A percentile compares a stretch with the other conserved stretches of the same genome.
Evolutionary conservation across 2,888 invertebrate species (phyloP).

Genomic region (Scaptodrosophila latifasciaeformis): DNA sequence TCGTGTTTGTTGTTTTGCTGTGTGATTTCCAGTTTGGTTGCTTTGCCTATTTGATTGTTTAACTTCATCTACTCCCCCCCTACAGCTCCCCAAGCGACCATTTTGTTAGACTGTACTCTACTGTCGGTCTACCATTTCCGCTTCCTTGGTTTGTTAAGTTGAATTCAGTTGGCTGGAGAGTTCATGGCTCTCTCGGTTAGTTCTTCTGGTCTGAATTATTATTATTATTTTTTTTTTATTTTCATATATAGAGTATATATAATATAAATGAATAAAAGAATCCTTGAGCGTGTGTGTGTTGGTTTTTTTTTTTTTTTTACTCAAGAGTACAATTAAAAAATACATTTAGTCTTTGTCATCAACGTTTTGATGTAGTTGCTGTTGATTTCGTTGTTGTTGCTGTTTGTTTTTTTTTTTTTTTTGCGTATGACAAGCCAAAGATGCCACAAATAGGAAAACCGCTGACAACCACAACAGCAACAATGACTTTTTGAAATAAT

Average conservation of each 20-base stretch:
- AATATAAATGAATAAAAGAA: too few relatives aligned
- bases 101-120: constrained; percentile 36
- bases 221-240: constrained; percentile 27
- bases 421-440: constrained; percentile 61
- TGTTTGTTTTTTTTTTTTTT: constrained; percentile 7
- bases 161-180: constrained; percentile 34
- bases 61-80: constrained; percentile 61
- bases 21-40: constrained; percentile 13
- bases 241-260: too few relatives aligned
- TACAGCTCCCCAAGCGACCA: constrained; percentile 48
- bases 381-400: constrained; percentile 4
- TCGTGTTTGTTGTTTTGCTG: neutral
- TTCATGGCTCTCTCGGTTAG: constrained; percentile 34
- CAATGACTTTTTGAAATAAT: constrained; percentile 5
- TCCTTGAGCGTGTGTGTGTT: too few relatives aligned
- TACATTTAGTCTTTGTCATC: constrained; percentile 57
- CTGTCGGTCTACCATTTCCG: constrained; percentile 51
- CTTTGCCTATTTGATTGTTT: too few relatives aligned
- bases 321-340: constrained; percentile 67
- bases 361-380: neutral
- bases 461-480: constrained; percentile 36
- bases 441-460: constrained; percentile 59
- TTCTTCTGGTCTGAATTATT: constrained; percentile 12
- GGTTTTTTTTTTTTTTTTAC: too few relatives aligned
- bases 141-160: constrained; percentile 47